phyloP scores from a whole-genome alignment of 2,113 vertebrate genomes.

The Gyps fulvus region DNA sequence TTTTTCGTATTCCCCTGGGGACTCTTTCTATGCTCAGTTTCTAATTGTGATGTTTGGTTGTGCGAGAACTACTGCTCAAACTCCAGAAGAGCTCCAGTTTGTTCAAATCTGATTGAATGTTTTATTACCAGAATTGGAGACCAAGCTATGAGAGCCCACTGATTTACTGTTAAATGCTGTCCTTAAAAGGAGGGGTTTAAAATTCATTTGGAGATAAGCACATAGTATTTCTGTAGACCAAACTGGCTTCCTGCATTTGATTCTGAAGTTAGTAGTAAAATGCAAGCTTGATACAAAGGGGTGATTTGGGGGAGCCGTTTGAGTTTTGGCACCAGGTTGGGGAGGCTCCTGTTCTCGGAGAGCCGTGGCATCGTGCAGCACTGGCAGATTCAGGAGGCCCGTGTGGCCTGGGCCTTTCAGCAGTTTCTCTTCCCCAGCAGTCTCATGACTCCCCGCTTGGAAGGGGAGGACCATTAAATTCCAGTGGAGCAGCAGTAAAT shows the following conservation, averaged over 20 bases:
- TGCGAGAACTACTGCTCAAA: background rate
- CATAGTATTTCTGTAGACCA: background rate
- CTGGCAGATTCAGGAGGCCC: background rate
- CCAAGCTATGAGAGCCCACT: background rate
- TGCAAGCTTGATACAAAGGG: background rate
- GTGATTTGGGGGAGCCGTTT: background rate
- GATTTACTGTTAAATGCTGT: background rate
- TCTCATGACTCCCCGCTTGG: rapidly evolving
- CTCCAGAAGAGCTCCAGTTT: background rate
- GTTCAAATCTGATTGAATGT: background rate
- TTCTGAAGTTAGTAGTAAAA: background rate
- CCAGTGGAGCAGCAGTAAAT: background rate
- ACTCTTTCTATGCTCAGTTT: conserved; percentile 3
- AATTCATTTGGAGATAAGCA: background rate
- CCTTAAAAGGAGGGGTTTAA: background rate
- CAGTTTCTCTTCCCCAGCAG: background rate
- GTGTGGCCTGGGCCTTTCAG: background rate
- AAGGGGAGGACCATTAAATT: background rate
- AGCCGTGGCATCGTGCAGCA: background rate
- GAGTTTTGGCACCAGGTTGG: rapidly evolving
- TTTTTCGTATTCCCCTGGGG: conserved; percentile 9
- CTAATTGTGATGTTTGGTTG: background rate
- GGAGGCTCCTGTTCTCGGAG: background rate
- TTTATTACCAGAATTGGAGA: background rate
- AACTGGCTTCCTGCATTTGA: background rate